A percentile compares a stretch with the other conserved stretches of the same genome.
Evolutionary conservation across 2,113 vertebrate species (phyloP).

Genomic region (Chloroceryle aenea): DNA sequence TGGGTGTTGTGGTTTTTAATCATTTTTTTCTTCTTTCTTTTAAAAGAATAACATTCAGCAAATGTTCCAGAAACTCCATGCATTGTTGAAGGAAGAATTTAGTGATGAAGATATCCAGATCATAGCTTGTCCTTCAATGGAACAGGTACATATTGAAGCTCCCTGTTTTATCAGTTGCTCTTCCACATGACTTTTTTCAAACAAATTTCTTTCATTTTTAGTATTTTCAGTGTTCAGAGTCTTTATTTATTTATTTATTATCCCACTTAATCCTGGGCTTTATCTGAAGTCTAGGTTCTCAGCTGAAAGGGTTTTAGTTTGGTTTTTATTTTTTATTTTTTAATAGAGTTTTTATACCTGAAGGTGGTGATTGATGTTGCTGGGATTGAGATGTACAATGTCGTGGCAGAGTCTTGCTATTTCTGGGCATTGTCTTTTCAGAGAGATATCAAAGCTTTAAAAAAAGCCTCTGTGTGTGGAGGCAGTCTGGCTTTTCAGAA

Average conservation of each 20-base stretch:
- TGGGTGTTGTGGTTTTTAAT: background rate
- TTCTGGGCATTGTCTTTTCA: background rate
- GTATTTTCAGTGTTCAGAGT: background rate
- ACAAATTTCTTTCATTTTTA: background rate
- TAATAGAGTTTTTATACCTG: background rate
- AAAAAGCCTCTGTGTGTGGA: background rate
- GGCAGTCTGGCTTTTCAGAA: background rate
- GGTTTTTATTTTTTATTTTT: background rate
- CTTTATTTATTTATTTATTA: background rate
- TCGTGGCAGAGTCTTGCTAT: background rate
- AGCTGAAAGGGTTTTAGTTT: background rate
- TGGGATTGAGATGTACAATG: background rate
- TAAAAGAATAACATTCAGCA: constrained; percentile 96
- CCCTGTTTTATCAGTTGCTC: background rate
- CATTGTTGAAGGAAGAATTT: constrained; percentile 92
- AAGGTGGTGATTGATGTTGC: background rate
- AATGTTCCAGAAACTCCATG: constrained; percentile 91
- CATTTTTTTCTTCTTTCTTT: constrained; percentile 1
- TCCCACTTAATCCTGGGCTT: background rate
- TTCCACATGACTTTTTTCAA: background rate
- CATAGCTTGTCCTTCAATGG: constrained; percentile 94
- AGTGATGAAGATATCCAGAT: constrained; percentile 92
- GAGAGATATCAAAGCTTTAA: background rate
- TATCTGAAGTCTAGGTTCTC: background rate
- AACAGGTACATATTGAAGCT: constrained; percentile 83